Evolutionary conservation across 2,797 vertebrate species (phyloP).

Genomic region (Eleutherodactylus coqui): DNA sequence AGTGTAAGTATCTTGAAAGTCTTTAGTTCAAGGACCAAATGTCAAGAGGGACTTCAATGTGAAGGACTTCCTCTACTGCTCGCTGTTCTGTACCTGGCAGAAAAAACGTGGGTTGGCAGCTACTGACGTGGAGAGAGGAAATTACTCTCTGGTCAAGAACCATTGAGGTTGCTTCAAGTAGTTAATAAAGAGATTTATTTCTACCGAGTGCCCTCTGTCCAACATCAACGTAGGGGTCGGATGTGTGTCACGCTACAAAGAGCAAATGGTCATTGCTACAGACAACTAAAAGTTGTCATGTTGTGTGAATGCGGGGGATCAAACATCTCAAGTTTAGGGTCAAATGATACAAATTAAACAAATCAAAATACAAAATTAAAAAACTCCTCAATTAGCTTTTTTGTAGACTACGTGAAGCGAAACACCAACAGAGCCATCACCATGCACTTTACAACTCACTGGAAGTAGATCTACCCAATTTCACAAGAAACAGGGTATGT

Average conservation of each 20-base stretch:
- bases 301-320: neutral
- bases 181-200: neutral
- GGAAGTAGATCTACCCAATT: too few relatives aligned
- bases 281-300: too few relatives aligned
- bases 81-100: neutral
- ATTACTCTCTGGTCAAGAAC: conserved; percentile 9
- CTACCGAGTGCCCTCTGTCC: neutral
- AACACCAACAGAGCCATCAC: too few relatives aligned
- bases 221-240: neutral
- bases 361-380: too few relatives aligned
- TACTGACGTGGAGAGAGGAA: neutral
- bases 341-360: neutral
- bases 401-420: too few relatives aligned
- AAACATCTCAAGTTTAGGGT: neutral
- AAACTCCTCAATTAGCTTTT: too few relatives aligned
- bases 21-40: conserved; percentile 16
- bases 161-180: neutral
- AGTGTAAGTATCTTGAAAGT: neutral
- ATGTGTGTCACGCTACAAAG: neutral
- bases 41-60: conserved; percentile 34
- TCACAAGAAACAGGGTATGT: too few relatives aligned
- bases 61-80: conserved; percentile 18
- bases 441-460: too few relatives aligned
- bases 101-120: neutral
- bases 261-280: neutral